Percentiles rank a stretch among this genome's conserved stretches.
phyloP scores from a whole-genome alignment of 2,888 invertebrate genomes.

The Muscina levida region DNA sequence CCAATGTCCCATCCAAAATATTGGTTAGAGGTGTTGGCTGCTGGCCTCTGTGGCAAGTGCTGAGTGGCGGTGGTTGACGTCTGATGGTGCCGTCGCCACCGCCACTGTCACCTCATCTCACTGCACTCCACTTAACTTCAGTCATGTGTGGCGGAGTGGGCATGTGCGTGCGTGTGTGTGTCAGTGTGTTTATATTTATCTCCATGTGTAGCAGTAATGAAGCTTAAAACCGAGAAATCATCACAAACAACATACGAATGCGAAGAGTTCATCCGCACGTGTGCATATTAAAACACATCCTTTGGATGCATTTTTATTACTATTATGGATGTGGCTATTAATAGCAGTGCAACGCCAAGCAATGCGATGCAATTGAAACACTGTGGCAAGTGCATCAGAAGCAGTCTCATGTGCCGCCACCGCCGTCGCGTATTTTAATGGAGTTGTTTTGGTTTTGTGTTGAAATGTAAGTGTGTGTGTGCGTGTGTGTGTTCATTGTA shows the following conservation, averaged over 20 bases:
- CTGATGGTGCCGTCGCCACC: not conserved
- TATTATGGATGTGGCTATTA: conserved; percentile 28
- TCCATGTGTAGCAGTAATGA: conserved; percentile 52
- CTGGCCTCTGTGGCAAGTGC: conserved; percentile 55
- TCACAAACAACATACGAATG: not conserved
- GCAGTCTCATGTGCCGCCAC: too few species aligned
- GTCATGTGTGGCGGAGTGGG: too few species aligned
- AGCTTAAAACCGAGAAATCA: conserved; percentile 39
- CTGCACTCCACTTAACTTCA: too few species aligned
- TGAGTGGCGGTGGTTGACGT: conserved; percentile 9
- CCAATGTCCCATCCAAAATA: too few species aligned
- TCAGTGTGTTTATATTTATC: too few species aligned
- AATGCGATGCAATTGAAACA: too few species aligned
- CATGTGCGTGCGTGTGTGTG: too few species aligned
- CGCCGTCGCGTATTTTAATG: not conserved
- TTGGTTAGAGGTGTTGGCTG: conserved; percentile 51
- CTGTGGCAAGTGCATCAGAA: not conserved
- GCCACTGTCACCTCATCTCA: too few species aligned
- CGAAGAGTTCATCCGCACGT: conserved; percentile 19
- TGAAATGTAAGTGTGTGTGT: too few species aligned
- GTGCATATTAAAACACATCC: conserved; percentile 8
- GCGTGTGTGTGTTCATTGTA: too few species aligned
- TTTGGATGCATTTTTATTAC: conserved; percentile 22
- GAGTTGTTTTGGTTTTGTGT: conserved; percentile 19
- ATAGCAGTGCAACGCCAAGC: conserved; percentile 2